A percentile compares a stretch with the other conserved stretches of the same genome.
Evolutionary conservation across 2,888 invertebrate species (phyloP).

Genomic region (Sthenelais limicola): DNA sequence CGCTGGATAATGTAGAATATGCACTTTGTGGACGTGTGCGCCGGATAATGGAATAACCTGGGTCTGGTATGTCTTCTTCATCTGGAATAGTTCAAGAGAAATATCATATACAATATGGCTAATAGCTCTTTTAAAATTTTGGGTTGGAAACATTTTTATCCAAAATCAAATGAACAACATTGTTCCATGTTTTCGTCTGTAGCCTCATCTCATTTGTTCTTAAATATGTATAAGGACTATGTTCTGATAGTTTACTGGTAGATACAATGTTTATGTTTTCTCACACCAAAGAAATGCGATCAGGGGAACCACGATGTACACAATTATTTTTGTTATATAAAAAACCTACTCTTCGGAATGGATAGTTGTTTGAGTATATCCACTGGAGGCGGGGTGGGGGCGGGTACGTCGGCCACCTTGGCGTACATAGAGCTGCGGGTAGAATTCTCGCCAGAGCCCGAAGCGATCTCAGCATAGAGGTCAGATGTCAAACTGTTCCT

Average conservation of each 20-base stretch:
- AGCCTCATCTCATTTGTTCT: no score
- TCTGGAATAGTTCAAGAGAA: conserved; percentile 1
- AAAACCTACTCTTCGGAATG: conserved; percentile 7
- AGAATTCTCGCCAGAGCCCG: conserved; percentile 38
- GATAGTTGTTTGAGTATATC: conserved; percentile 37
- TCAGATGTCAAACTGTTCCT: conserved; percentile 41
- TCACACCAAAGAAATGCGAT: no score
- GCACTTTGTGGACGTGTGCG: conserved; percentile 33
- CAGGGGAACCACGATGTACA: no score
- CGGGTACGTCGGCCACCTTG: conserved; percentile 27
- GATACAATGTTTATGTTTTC: no score
- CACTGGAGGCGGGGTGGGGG: conserved; percentile 42
- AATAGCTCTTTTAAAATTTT: no score
- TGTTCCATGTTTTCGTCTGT: no score
- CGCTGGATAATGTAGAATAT: neutral
- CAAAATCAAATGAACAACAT: no score
- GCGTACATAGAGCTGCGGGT: conserved; percentile 36
- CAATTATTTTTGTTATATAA: no score
- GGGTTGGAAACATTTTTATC: no score
- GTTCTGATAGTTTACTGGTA: no score
- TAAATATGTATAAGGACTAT: no score
- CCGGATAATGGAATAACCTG: conserved; percentile 35
- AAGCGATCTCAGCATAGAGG: conserved; percentile 43
- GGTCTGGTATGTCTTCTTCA: conserved; percentile 25
- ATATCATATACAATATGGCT: no score